These are phyloP conservation scores for Nymphalis c-album DNA, from an alignment of 2,888 invertebrate species.

Conservation along the genomic window DNA sequence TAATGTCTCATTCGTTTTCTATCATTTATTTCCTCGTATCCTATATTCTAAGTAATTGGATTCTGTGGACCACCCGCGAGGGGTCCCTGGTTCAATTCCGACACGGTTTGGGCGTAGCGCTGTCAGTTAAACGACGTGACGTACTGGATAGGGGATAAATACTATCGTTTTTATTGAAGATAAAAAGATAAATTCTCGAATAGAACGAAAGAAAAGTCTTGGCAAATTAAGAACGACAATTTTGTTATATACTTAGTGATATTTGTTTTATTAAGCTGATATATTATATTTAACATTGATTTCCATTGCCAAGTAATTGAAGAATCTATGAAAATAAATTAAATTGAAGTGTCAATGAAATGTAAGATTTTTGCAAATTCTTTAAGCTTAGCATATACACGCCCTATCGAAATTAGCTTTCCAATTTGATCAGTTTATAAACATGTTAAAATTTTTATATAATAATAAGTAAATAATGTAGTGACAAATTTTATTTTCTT, in stretches of 20 bases:
- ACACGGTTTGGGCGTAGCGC: conserved; percentile 46
- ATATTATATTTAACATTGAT: no score
- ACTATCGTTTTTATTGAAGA: conserved; percentile 12
- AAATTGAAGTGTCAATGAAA: no score
- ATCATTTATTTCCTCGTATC: conserved; percentile 1
- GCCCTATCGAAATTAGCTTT: no score
- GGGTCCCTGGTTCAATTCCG: conserved; percentile 43
- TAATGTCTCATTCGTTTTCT: not conserved
- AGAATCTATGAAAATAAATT: no score
- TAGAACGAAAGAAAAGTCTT: not conserved
- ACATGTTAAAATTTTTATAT: not conserved
- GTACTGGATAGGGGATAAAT: conserved; percentile 17
- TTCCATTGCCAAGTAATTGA: no score
- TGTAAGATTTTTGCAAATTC: no score
- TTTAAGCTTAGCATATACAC: no score
- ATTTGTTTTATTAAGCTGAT: no score
- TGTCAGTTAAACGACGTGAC: conserved; percentile 37
- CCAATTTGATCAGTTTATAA: no score
- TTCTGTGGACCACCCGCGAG: conserved; percentile 34
- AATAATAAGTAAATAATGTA: no score
- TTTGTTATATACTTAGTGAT: no score
- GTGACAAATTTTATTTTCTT: not conserved
- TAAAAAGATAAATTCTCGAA: not conserved
- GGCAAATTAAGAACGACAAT: no score
- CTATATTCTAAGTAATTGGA: conserved; percentile 20